Base-by-base conservation (phyloP, 2,888 invertebrate genomes). In the Apodemia mormo region DNA sequence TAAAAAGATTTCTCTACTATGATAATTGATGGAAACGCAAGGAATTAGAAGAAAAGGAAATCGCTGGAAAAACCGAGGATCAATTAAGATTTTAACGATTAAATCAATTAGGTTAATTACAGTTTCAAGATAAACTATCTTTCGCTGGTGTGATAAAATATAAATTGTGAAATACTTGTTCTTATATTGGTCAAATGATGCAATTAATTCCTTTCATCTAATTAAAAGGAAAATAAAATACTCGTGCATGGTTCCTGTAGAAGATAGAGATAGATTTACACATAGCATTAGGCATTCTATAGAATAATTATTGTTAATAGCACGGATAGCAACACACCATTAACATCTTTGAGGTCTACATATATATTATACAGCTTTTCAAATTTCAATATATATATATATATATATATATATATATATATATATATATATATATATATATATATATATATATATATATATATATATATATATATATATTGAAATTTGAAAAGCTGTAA, bases 1-100 rank as follows among this genome's bases (percentile, higher is more conserved):
- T 64, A 64, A 64, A 64, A n/a, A 8, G 64, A 64, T 64, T 37
- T 64, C 64, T 64, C 33, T 33, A 37, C 14, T 64, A n/a, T 54
- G 54, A 54, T 64, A 64, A 64, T 64, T 64, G 64, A 33, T n/a
- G 64, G n/a, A 64, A 64, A 64, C 37, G 64, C 64, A 64, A 64
- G 64, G 37, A 64, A 64, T 64, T 33, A 64, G 33, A 64, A 64
- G 61, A 33, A 61, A 61, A 61, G 61, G 61, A 64, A 64, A 64
- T 33, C 37, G 37, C 12, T 64, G 37, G 61, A 37, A 54, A 54
- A 54, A 64, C 61, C 6, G 61, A 64, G 61, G 33, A 64, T 64
- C 61, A 33, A 64, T 64, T 33, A 64, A 64, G 61, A 7, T 64
- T 64, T 64, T 33, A 64, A 64, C 37, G 61, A 58, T 58, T 58